phyloP scores from a whole-genome alignment of 2,797 vertebrate species.

The Limnodromus scolopaceus region DNA sequence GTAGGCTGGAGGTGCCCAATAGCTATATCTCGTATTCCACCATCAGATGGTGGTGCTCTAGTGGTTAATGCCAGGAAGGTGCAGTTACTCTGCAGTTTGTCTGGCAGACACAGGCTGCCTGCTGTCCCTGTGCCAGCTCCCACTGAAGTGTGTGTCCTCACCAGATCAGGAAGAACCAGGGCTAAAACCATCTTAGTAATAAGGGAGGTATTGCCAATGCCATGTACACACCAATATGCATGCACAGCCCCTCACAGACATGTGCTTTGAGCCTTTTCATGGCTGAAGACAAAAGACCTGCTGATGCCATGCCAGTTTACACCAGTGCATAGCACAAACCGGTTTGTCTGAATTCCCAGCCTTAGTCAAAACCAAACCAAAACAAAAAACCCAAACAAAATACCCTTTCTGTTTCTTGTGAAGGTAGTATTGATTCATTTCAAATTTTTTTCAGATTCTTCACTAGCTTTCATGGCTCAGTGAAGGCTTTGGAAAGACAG shows the following conservation, averaged over 20 bases:
- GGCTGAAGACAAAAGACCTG: neutral
- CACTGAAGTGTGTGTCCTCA: neutral
- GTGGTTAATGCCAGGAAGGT: neutral
- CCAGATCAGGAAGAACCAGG: neutral
- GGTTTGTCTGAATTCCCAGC: neutral
- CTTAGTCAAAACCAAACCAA: neutral
- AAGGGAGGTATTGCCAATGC: neutral
- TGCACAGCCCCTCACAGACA: neutral
- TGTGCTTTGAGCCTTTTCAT: neutral
- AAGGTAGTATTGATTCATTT: neutral
- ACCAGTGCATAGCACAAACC: neutral
- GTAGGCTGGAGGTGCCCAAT: neutral
- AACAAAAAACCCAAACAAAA: neutral
- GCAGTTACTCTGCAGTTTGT: too few relatives aligned
- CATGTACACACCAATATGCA: fast-evolving
- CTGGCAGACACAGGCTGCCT: neutral
- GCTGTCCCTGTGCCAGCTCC: neutral
- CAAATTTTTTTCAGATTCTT: neutral
- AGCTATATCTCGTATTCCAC: neutral
- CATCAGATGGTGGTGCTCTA: neutral
- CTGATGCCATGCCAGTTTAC: neutral
- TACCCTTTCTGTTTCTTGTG: neutral
- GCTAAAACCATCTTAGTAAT: neutral
- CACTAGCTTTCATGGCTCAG: neutral
- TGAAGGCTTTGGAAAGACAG: neutral